These are phyloP conservation scores for Elysia crispata DNA, from an alignment of 2,888 invertebrate species.

Conservation along the genomic window DNA sequence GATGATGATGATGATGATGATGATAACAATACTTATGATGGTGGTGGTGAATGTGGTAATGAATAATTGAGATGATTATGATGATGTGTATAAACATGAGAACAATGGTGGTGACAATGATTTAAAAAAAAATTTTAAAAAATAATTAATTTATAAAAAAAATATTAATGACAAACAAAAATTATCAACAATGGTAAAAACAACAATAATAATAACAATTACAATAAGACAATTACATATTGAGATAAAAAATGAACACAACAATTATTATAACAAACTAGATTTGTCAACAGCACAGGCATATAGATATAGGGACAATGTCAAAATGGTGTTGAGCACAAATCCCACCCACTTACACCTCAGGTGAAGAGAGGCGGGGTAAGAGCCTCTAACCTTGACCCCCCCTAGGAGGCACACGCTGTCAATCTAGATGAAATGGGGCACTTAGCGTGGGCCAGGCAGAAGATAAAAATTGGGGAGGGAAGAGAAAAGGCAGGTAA, in stretches of 20 bases:
- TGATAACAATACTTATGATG: no score
- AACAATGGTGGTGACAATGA: no score
- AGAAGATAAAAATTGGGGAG: slow-evolving; percentile 26
- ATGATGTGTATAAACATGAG: no score
- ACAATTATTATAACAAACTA: slow-evolving; percentile 23
- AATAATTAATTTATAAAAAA: no score
- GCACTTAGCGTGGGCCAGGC: slow-evolving; percentile 27
- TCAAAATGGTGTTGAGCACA: slow-evolving; percentile 44
- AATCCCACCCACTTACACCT: slow-evolving; percentile 49
- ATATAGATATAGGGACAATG: slow-evolving; percentile 47
- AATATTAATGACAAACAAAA: no score
- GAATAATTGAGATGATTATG: no score
- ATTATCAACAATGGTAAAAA: no score
- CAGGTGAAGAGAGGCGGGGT: slow-evolving; percentile 35
- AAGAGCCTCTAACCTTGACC: slow-evolving; percentile 6
- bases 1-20: no score
- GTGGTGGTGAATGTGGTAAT: no score
- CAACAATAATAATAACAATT: slow-evolving; percentile 20
- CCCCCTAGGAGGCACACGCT: slow-evolving; percentile 45
- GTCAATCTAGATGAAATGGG: slow-evolving; percentile 27
- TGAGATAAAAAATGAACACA: slow-evolving; percentile 27
- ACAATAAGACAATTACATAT: slow-evolving; percentile 4
- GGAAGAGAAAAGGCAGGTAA: slow-evolving; percentile 13
- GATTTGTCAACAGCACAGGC: slow-evolving; percentile 46
- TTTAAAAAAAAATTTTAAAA: no score